Conservation (phyloP, 1,140 invertebrate species). For the Camponotus pennsylvanicus region DNA sequence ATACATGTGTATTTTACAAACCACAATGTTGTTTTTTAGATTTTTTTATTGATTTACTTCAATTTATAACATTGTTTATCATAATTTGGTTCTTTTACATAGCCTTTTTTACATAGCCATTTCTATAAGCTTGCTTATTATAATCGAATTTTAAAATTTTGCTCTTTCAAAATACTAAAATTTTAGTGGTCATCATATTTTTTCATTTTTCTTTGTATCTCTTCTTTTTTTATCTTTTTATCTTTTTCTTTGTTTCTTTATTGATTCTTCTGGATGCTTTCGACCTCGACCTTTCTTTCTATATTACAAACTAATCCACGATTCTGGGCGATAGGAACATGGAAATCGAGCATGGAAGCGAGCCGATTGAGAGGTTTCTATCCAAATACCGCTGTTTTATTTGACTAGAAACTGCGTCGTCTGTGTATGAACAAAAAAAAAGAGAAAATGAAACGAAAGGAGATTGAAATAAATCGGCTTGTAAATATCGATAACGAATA, state of each 20-base stretch:
- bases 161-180: too few species aligned
- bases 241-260: background rate
- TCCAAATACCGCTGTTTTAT: conserved; percentile 65
- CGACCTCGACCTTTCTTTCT: conserved; percentile 12
- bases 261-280: background rate
- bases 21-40: too few species aligned
- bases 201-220: background rate
- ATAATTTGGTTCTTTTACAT: too few species aligned
- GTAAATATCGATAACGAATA: conserved; percentile 66
- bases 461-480: conserved; percentile 72
- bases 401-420: conserved; percentile 38
- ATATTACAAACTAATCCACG: conserved; percentile 70
- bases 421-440: conserved; percentile 38
- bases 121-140: too few species aligned
- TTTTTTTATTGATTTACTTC: too few species aligned
- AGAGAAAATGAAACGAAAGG: conserved; percentile 34
- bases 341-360: conserved; percentile 66
- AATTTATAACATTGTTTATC: too few species aligned
- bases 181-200: background rate
- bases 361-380: conserved; percentile 71
- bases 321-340: conserved; percentile 56
- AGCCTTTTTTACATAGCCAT: too few species aligned
- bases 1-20: too few species aligned
- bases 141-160: too few species aligned
- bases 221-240: background rate